A percentile compares a stretch with the other conserved stretches of the same genome.
Conservation (phyloP, 2,113 vertebrate genomes). For the Larimichthys polyactis region DNA sequence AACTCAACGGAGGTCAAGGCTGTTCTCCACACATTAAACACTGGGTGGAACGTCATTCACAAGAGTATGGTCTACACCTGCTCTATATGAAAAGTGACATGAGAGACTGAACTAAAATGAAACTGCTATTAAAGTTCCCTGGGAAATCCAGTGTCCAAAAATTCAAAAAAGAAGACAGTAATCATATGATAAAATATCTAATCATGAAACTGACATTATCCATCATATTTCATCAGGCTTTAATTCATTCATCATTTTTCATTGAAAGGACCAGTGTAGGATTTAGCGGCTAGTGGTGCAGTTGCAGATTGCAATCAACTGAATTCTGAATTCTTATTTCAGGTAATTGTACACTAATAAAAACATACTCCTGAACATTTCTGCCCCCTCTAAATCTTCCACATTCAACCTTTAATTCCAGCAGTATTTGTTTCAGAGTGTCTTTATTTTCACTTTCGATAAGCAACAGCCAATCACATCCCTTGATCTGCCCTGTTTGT, state of each 20-base stretch:
- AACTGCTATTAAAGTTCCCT: not conserved
- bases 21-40: not conserved
- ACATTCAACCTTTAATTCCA: too few relatives aligned
- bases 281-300: too few relatives aligned
- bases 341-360: too few relatives aligned
- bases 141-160: not conserved
- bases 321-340: too few relatives aligned
- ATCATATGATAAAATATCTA: not conserved
- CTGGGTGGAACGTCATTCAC: not conserved
- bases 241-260: too few relatives aligned
- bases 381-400: too few relatives aligned
- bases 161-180: not conserved
- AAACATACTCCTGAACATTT: too few relatives aligned
- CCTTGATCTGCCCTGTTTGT: not conserved
- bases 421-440: not conserved
- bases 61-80: too few relatives aligned
- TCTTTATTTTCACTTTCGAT: not conserved
- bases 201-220: not conserved
- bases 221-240: too few relatives aligned
- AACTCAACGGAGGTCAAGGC: not conserved
- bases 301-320: too few relatives aligned
- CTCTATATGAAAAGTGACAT: too few relatives aligned
- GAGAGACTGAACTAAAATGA: not conserved
- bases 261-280: too few relatives aligned
- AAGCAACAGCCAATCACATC: not conserved